Percentiles rank a stretch among this genome's conserved stretches.
Conservation (phyloP, 2,113 vertebrate genomes). For the Eretmodus cyanostictus region DNA sequence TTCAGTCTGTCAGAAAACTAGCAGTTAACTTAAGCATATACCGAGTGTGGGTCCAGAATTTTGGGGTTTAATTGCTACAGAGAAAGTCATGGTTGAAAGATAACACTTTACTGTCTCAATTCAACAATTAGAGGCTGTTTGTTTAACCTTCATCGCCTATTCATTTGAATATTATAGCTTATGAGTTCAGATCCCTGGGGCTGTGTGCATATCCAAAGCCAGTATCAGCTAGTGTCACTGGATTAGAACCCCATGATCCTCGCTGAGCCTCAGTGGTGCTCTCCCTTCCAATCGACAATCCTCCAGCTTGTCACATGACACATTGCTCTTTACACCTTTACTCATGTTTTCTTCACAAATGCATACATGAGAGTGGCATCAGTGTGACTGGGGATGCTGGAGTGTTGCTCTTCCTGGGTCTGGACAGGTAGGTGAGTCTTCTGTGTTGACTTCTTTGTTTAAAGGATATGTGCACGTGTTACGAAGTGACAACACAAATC, state of each 20-base stretch:
- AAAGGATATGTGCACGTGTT: neutral
- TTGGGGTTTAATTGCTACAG: neutral
- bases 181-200: neutral
- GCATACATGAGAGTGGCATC: neutral
- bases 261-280: constrained; percentile 30
- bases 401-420: neutral
- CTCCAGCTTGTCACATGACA: constrained; percentile 24
- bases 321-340: neutral
- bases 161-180: neutral
- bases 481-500: neutral
- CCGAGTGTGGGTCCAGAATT: neutral
- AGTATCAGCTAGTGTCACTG: constrained; percentile 39
- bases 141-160: neutral
- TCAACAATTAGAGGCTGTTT: neutral
- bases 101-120: neutral
- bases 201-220: constrained; percentile 8
- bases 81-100: neutral
- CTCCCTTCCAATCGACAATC: constrained; percentile 12
- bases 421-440: neutral
- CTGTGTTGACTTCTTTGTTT: neutral
- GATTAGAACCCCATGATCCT: constrained; percentile 56
- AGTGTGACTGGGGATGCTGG: neutral
- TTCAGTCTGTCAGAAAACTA: neutral
- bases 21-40: fast-evolving
- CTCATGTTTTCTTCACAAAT: neutral